Evolutionary conservation across 1,140 invertebrate species (phyloP), one percentile per base, ranked within the genome.

Genomic region (Mactra quadrangularis): DNA sequence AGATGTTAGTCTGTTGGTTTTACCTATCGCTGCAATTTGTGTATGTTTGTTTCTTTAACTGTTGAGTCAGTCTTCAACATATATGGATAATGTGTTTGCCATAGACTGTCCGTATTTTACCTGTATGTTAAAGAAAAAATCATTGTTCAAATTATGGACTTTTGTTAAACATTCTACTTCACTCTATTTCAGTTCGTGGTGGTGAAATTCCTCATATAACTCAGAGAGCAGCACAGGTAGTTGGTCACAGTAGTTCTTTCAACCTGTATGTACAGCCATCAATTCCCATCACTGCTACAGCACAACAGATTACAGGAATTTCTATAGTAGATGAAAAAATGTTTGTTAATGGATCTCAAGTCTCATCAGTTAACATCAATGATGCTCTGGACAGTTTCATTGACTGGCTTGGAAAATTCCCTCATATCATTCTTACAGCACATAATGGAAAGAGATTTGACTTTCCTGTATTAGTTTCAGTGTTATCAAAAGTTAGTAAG

Each of bases 381-480:
- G 9, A 38, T 1, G 60, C 60, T 17, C 13, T 64, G 17, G 1
- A 64, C 6, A 13, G 9, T n/a, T 64, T 38, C 33, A 29, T n/a
- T 38, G 7, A 1, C 1, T 64, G 60, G 60, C 33, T 64, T 17
- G 2, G 17, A 64, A 64, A 9, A 17, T 64, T 64, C 31, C 1
- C 1, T 3, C 33, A 64, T 64, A 31, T 19, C 7, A 33, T 64
- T n/a, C 31, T 64, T 64, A 22, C 35, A 4, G 60, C 60, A 33
- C 33, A 64, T 38, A 64, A 64, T 64, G 60, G 60, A 4, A 35
- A 45, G 31, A 11, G 38, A 19, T 64, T 64, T 64, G 60, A 64
- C 22, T 64, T 64, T 38, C 60, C 60, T 19, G 33, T 64, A 35
- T 22, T 38, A 1, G 25, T 35, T 17, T 35, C 2, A 7, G 33